Evolutionary conservation across 1,140 invertebrate species (phyloP), one percentile per base, ranked within the genome.

Genomic region (Drosophila nigrodunni): DNA sequence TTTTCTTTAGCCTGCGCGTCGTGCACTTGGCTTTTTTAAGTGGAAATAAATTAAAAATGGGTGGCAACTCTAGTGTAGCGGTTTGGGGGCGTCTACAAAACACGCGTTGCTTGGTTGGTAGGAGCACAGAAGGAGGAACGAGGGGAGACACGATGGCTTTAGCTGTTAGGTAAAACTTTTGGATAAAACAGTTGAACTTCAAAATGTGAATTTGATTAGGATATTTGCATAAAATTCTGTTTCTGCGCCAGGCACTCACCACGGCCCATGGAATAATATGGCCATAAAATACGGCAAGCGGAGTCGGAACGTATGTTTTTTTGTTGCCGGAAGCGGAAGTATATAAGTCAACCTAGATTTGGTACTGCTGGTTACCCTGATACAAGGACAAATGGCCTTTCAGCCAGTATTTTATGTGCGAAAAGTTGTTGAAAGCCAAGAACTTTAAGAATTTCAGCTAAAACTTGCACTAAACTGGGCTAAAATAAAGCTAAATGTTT

Each of bases 181-280:
- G 90, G 86, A 91, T 89, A 90, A 91, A 91, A 91, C 85, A 91
- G 85, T 91, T 91, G 87, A 90, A 91, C 90, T 91, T 86, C 89
- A 78, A 90, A 91, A 91, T 91, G 89, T 80, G 89, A 87, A 91
- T 91, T 91, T 91, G 89, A 91, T 91, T 91, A 91, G 89, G 89
- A 91, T 88, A 91, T 91, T 91, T 91, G 89, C 89, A 91, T 91
- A 91, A 88, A 91, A 91, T 91, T 90, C 88, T 89, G 85, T 77
- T 77, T 77, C 75, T 77, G 44, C 60, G 54, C 52, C 61, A 59
- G 47, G 43, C 62, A 47, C 55, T 59, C 61, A 47, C 39, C 69
- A 60, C 25, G 49, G 60, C 43, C 59, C 25, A 30, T 30, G 58
- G 67, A 65, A 75, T 75, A 75, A 75, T 75, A 64, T 41, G 50